Conservation (phyloP, 2,888 invertebrate genomes). For the Rhagophthalmus giganteus region DNA sequence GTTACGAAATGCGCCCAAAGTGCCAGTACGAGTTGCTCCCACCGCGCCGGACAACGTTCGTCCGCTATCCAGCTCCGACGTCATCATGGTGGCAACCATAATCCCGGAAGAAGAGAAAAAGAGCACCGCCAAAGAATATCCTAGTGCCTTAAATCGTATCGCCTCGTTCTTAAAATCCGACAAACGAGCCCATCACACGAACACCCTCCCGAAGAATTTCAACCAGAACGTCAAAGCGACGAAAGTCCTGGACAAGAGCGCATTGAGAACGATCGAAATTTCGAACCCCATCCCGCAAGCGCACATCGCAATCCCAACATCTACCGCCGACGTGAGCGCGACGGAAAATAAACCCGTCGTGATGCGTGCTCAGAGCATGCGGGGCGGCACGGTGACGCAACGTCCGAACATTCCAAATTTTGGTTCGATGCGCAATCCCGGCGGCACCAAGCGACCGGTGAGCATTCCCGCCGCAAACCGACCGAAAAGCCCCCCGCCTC, state of each 20-base stretch:
- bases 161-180: slow-evolving; percentile 73
- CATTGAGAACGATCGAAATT: slow-evolving; percentile 76
- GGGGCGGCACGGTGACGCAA: slow-evolving; percentile 58
- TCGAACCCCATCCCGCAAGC: slow-evolving; percentile 80
- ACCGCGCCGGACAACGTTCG: slow-evolving; percentile 55
- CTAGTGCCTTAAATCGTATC: slow-evolving; percentile 68
- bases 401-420: slow-evolving; percentile 70
- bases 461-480: slow-evolving; percentile 70
- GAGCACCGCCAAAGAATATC: slow-evolving; percentile 60
- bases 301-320: slow-evolving; percentile 64
- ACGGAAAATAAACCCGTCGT: slow-evolving; percentile 65
- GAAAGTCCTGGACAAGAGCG: slow-evolving; percentile 69
- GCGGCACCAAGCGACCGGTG: slow-evolving; percentile 68
- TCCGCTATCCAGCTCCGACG: slow-evolving; percentile 57
- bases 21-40: slow-evolving; percentile 65
- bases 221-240: slow-evolving; percentile 59
- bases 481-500: slow-evolving; percentile 78
- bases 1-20: slow-evolving; percentile 62
- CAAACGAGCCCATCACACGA: slow-evolving; percentile 54
- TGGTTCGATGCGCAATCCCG: slow-evolving; percentile 79
- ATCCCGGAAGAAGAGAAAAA: slow-evolving; percentile 55
- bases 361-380: slow-evolving; percentile 81
- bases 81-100: slow-evolving; percentile 48
- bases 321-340: slow-evolving; percentile 63
- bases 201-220: slow-evolving; percentile 63